These are phyloP conservation scores for Julus scanicus DNA, from an alignment of 2,888 invertebrate genomes.

Conservation along the genomic window DNA sequence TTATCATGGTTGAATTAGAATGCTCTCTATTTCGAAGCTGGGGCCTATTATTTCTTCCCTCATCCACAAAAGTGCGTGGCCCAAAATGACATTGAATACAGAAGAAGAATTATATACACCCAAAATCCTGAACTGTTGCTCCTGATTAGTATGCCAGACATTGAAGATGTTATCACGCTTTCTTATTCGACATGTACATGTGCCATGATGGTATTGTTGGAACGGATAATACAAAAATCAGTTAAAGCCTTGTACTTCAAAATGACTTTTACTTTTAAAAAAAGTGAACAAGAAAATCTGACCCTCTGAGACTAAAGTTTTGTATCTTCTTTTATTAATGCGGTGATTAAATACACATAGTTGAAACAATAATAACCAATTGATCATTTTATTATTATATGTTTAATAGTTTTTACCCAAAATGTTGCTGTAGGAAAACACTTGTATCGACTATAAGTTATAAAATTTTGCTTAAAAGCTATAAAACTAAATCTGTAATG, in stretches of 20 bases:
- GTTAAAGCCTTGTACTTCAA: not conserved
- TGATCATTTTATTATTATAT: no score
- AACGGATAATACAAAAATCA: not conserved
- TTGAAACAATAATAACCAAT: no score
- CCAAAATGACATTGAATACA: not conserved
- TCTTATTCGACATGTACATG: not conserved
- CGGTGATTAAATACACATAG: no score
- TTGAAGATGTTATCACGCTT: not conserved
- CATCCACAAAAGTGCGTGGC: not conserved
- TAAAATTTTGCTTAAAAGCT: no score
- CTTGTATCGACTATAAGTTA: no score
- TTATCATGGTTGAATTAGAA: slow-evolving; percentile 1
- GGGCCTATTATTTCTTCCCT: slow-evolving; percentile 16
- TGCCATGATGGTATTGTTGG: not conserved
- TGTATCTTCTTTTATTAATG: no score
- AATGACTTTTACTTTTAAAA: not conserved
- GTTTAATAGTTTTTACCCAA: no score
- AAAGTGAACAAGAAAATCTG: not conserved
- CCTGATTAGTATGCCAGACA: not conserved
- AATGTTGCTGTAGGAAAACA: no score
- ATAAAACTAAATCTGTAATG: no score
- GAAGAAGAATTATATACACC: not conserved
- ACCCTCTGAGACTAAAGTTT: no score
- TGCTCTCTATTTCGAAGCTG: not conserved
- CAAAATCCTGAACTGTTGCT: slow-evolving; percentile 15